Conservation (phyloP, 2,888 invertebrate species). For the Phorcus lineatus region DNA sequence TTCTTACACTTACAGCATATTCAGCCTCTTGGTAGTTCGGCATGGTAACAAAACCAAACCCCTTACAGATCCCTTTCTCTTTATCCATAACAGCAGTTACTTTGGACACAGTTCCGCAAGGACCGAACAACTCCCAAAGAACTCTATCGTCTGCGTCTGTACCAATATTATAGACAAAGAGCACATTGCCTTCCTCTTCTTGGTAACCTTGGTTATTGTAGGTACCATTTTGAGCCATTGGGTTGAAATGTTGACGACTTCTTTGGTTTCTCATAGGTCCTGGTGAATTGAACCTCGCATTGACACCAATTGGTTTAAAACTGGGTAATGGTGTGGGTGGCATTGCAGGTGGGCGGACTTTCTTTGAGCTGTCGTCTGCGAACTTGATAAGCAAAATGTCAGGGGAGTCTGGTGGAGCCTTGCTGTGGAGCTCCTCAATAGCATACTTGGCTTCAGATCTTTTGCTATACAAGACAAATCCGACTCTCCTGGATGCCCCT, state of each 20-base stretch:
- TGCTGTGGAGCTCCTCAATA: slow-evolving; percentile 86
- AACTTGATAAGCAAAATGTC: slow-evolving; percentile 89
- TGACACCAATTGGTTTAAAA: slow-evolving; percentile 5
- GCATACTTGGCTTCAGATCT: slow-evolving; percentile 93
- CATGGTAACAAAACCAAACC: slow-evolving; percentile 76
- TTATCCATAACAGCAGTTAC: slow-evolving; percentile 73
- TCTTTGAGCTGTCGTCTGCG: slow-evolving; percentile 84
- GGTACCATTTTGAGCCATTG: slow-evolving; percentile 28
- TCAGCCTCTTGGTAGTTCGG: slow-evolving; percentile 72
- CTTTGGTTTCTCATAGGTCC: slow-evolving; percentile 38
- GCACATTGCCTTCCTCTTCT: slow-evolving; percentile 55
- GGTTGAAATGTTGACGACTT: slow-evolving; percentile 34
- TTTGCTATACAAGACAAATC: slow-evolving; percentile 88
- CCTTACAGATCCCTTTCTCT: slow-evolving; percentile 69
- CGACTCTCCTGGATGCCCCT: slow-evolving; percentile 90
- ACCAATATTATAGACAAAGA: slow-evolving; percentile 76
- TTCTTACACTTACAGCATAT: slow-evolving; percentile 70
- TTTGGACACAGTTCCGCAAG: slow-evolving; percentile 72
- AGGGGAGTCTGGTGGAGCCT: slow-evolving; percentile 88
- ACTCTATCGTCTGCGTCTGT: slow-evolving; percentile 71
- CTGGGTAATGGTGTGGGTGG: slow-evolving; percentile 14
- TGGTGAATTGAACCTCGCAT: neutral
- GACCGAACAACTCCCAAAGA: slow-evolving; percentile 72
- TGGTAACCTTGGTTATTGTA: neutral
- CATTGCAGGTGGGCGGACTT: slow-evolving; percentile 41